phyloP scores from a whole-genome alignment of 2,888 invertebrate genomes.

The Ellobium chinense region DNA sequence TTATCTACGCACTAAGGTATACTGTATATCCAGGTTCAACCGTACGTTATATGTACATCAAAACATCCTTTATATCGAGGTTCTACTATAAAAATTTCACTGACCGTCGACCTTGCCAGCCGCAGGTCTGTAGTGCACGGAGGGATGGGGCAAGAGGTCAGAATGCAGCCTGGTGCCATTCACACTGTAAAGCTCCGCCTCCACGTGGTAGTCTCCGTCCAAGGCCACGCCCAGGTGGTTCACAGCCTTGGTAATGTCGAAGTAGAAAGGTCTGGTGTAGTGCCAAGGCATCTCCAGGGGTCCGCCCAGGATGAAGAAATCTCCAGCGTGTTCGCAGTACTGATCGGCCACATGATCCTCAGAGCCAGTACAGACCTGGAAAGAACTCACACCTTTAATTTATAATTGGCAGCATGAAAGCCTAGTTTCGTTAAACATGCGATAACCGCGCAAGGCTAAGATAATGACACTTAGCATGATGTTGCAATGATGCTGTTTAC shows the following conservation, averaged over 20 bases:
- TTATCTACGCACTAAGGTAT: too few relatives aligned
- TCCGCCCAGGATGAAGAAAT: slow-evolving; percentile 54
- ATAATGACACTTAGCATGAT: too few relatives aligned
- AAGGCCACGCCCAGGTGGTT: slow-evolving; percentile 21
- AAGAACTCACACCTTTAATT: too few relatives aligned
- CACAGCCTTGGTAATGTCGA: slow-evolving; percentile 51
- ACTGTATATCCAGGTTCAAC: too few relatives aligned
- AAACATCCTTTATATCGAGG: background rate
- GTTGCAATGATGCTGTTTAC: too few relatives aligned
- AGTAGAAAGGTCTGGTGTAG: slow-evolving; percentile 49
- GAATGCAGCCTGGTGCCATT: slow-evolving; percentile 48
- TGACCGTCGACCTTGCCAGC: slow-evolving; percentile 49
- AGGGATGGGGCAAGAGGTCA: slow-evolving; percentile 39
- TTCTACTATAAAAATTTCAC: background rate
- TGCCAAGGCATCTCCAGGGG: slow-evolving; percentile 53
- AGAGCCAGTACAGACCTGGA: slow-evolving; percentile 38
- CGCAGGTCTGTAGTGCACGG: slow-evolving; percentile 41
- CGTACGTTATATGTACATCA: too few relatives aligned
- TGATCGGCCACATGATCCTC: background rate
- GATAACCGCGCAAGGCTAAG: too few relatives aligned
- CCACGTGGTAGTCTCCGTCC: slow-evolving; percentile 44
- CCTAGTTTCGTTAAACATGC: too few relatives aligned
- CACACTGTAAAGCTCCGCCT: slow-evolving; percentile 45
- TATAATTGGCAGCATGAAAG: too few relatives aligned
- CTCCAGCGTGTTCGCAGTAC: slow-evolving; percentile 52